Base-by-base conservation (phyloP, 2,888 invertebrate species). In the Tinea semifulvella region DNA sequence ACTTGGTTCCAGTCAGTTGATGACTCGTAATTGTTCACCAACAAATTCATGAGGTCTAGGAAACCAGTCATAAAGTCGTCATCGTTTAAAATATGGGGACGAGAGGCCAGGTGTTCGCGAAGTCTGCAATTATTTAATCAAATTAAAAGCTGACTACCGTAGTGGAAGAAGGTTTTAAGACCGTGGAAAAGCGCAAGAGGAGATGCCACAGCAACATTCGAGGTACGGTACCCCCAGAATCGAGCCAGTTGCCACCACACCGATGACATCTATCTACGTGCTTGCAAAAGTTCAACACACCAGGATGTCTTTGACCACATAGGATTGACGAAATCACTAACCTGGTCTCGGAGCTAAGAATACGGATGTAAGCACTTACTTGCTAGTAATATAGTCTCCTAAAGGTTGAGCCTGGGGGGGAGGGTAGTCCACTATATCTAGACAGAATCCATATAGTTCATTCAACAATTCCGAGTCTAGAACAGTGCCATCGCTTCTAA, bases 1-100 rank as follows among this genome's bases (percentile, higher is more conserved):
- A 67, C 55, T 4, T 72, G 70, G 13, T 64, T 58, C 72, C 72
- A 72, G 16, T 60, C 60, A 50, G 61, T 61, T 0, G 65, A 58
- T 0, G 65, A 57, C 38, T 71, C 69, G 8, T 65, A 60, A 22
- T 62, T 65, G 38, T 63, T 55, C 0, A 62, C 49, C 0, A 64
- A 7, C 0, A 62, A 48, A 10, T 68, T 66, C 43, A 63, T 47
- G 25, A 66, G 63, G 1, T 56, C 47, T 0, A 68, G 50, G 16
- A 65, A 51, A n/a, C 61, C 57, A 0, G 52, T 45, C 1, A 67
- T 47, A 20, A 61, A 66, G 2, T 63, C 65, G 1, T 53, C 47
- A 47, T 71, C 61, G 8, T 55, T 46, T 0, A 57, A 43, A 0
- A 70, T 42, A 0, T 52, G 7, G 0, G 68, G 65, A 19, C 65